phyloP scores from a whole-genome alignment of 2,113 vertebrate species.

The Sander vitreus region DNA sequence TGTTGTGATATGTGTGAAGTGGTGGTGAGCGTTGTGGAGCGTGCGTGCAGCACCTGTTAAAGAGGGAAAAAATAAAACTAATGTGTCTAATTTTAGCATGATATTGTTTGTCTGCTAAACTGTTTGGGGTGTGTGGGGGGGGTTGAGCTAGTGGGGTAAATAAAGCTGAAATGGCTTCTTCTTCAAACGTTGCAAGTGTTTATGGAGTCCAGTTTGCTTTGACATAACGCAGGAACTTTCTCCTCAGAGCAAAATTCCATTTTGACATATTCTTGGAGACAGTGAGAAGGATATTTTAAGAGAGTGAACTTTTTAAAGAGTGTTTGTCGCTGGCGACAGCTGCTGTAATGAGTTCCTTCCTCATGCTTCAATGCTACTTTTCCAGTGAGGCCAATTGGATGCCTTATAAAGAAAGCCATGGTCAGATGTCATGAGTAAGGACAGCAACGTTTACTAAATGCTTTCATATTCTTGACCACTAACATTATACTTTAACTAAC shows the following conservation, averaged over 20 bases:
- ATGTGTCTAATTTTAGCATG: constrained; percentile 55
- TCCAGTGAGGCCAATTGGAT: background rate
- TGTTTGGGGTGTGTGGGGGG: too few relatives aligned
- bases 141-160: background rate
- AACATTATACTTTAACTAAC: background rate
- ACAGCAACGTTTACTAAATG: background rate
- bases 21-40: constrained; percentile 28
- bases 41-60: constrained; percentile 45
- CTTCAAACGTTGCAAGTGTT: constrained; percentile 39
- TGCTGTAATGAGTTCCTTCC: constrained; percentile 34
- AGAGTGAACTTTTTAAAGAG: constrained; percentile 24
- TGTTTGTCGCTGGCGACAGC: background rate
- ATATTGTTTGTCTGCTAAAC: constrained; percentile 12
- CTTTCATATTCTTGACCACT: background rate
- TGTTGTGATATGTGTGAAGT: constrained; percentile 70
- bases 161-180: constrained; percentile 23
- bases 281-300: constrained; percentile 33
- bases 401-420: constrained; percentile 37
- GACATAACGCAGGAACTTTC: constrained; percentile 11
- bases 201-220: constrained; percentile 5
- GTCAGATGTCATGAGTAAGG: constrained; percentile 25
- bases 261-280: constrained; percentile 33
- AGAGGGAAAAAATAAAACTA: constrained; percentile 52
- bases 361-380: constrained; percentile 13
- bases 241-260: background rate